Evolutionary conservation across 1,140 invertebrate species (phyloP).

Genomic region (Heterodera carotae): DNA sequence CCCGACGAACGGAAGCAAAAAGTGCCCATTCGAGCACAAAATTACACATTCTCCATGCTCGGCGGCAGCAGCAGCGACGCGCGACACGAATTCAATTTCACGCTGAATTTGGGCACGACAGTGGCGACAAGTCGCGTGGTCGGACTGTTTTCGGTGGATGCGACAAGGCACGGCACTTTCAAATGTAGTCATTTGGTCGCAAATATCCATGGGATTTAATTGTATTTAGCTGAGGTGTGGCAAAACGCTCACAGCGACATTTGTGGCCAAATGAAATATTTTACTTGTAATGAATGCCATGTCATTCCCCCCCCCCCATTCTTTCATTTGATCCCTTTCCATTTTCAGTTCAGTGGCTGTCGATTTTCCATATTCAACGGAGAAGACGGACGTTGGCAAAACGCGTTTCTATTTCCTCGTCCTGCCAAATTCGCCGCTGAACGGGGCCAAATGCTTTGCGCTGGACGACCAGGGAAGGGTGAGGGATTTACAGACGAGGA

Average conservation of each 20-base stretch:
- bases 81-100: slow-evolving; percentile 17
- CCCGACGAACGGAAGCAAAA: slow-evolving; percentile 33
- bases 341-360: slow-evolving; percentile 35
- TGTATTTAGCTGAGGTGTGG: neutral
- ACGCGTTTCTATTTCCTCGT: slow-evolving; percentile 60
- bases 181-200: neutral
- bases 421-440: slow-evolving; percentile 31
- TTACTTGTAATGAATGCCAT: too few species aligned
- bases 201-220: neutral
- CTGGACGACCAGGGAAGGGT: slow-evolving; percentile 44
- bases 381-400: slow-evolving; percentile 61
- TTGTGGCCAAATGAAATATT: too few species aligned
- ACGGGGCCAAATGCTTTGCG: slow-evolving; percentile 39
- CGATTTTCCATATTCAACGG: slow-evolving; percentile 51
- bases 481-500: too few species aligned
- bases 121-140: slow-evolving; percentile 30
- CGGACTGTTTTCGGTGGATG: slow-evolving; percentile 23
- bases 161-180: slow-evolving; percentile 27
- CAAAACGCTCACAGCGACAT: too few species aligned
- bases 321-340: slow-evolving; percentile 15
- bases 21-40: slow-evolving; percentile 47
- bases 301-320: neutral
- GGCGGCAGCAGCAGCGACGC: slow-evolving; percentile 7
- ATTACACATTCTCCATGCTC: slow-evolving; percentile 41
- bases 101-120: slow-evolving; percentile 14